Percentiles rank a stretch among this genome's conserved stretches.
Conservation (phyloP, 2,113 vertebrate genomes). For the Vulpes vulpes region DNA sequence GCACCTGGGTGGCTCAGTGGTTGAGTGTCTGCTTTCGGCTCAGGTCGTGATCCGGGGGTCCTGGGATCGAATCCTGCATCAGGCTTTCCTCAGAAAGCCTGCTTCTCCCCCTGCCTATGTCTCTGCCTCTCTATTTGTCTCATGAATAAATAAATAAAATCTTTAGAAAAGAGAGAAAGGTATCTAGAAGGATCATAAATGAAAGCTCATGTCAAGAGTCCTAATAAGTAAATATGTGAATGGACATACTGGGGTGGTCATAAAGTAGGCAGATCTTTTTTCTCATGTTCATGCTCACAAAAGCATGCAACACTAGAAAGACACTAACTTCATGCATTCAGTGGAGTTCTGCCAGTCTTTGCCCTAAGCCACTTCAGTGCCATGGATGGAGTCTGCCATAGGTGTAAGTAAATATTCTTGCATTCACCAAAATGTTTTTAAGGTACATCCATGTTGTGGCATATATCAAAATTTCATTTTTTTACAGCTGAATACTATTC, state of each 20-base stretch:
- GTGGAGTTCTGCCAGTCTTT: background rate
- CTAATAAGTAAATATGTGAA: background rate
- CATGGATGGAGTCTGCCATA: background rate
- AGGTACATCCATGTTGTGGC: background rate
- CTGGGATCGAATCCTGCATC: too few relatives aligned
- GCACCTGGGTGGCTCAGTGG: too few relatives aligned
- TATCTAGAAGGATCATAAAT: background rate
- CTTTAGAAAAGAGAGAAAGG: too few relatives aligned
- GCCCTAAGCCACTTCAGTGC: background rate
- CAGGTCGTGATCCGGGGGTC: too few relatives aligned
- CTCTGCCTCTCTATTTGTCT: too few relatives aligned
- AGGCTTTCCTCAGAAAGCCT: too few relatives aligned
- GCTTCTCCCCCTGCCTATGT: too few relatives aligned
- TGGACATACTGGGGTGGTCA: background rate
- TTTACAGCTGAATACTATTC: background rate
- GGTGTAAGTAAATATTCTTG: background rate
- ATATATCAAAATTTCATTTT: conserved; percentile 7
- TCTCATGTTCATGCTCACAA: background rate
- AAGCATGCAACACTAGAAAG: background rate
- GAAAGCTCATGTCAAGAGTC: background rate
- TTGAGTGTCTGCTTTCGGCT: too few relatives aligned
- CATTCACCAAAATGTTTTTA: background rate
- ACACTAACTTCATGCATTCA: background rate
- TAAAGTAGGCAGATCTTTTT: background rate
- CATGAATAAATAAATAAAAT: too few relatives aligned